Evolutionary conservation across 2,888 invertebrate genomes (phyloP), one percentile per base, ranked within the genome.

Genomic region (Pomacea canaliculata): DNA sequence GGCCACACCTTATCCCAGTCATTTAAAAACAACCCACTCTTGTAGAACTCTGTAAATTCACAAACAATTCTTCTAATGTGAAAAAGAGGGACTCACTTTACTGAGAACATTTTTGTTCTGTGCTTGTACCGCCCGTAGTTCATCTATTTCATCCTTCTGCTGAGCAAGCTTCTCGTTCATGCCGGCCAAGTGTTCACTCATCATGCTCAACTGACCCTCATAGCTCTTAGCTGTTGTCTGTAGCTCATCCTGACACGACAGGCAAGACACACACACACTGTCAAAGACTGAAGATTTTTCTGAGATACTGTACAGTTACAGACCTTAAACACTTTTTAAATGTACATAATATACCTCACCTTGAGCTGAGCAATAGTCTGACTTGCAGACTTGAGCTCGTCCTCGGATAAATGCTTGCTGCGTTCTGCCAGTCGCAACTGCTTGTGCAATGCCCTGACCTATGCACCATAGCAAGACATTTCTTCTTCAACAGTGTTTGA

Each of bases 81-180:
- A 37, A 56, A 16, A 56, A 56, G 12, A 56, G 16, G 48, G 8
- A 23, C 66, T 27, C 23, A 65, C 71, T 60, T 73, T 69, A 51
- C 68, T 63, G 12, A 71, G 59, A 46, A 71, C 66, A 16, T 66
- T 63, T 56, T 66, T 71, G 70, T 76, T 75, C 65, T 71, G 79
- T 23, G 79, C 69, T 18, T 83, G 79, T 76, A 85, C 85, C 48
- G 84, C 77, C 70, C 82, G 84, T 9, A 88, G 82, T 68, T 85
- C 87, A 79, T 95, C 94, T 83, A 96, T 94, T 89, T 94, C 93
- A 91, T 96, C 96, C 88, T 95, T 94, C 88, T 96, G 95, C 74
- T 92, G 91, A 46, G 97, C 94, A 71, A 98, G 93, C 91, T 96
- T 96, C 84, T 97, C 97, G 91, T 95, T 95, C 92, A 95, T 93